Percentiles rank a stretch among this genome's conserved stretches.
phyloP scores from a whole-genome alignment of 2,113 vertebrate genomes.

The Phylloscopus trochiloides region DNA sequence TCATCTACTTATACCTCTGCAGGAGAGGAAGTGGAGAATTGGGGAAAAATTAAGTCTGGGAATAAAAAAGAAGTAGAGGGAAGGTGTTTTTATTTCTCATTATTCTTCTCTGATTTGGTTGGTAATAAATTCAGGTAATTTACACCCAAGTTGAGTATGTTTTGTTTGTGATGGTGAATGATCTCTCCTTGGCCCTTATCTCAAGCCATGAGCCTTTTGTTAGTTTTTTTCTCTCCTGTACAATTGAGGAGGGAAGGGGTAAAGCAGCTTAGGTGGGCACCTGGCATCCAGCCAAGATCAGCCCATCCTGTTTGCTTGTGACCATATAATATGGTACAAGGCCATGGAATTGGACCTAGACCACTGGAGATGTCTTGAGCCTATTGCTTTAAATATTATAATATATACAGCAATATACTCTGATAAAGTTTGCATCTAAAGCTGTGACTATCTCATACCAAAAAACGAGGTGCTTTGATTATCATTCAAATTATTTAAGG shows the following conservation, averaged over 20 bases:
- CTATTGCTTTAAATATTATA: not conserved
- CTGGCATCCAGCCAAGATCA: not conserved
- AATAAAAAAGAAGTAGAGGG: not conserved
- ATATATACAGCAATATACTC: not conserved
- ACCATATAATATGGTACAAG: not conserved
- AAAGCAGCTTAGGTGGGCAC: not conserved
- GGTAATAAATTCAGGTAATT: not conserved
- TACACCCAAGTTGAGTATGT: not conserved
- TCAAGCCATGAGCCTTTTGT: fast-evolving
- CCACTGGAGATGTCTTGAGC: not conserved
- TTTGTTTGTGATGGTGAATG: not conserved
- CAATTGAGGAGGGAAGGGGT: not conserved
- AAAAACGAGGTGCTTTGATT: not conserved
- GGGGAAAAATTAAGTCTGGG: not conserved
- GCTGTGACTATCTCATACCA: not conserved
- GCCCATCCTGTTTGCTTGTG: not conserved
- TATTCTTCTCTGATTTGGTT: not conserved
- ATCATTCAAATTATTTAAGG: not conserved
- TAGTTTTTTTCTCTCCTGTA: not conserved
- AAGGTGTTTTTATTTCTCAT: not conserved
- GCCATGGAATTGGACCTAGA: not conserved
- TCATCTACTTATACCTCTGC: not conserved
- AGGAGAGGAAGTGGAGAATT: not conserved
- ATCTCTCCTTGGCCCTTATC: not conserved
- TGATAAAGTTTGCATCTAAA: not conserved